Conservation (phyloP, 92 coral and sea anemone species). For the Paragorgia papillata region DNA sequence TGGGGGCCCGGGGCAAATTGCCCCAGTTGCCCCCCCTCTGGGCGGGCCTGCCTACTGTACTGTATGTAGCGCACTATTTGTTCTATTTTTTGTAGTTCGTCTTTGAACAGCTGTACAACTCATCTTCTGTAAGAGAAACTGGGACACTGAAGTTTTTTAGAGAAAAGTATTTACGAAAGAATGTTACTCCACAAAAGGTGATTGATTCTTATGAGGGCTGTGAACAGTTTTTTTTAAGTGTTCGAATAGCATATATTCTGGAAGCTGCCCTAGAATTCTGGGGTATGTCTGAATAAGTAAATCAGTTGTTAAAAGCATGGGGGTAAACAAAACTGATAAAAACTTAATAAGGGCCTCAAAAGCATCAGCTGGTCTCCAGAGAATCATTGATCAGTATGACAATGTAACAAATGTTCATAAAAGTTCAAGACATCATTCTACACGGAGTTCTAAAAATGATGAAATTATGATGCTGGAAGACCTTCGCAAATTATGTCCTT, state of each 20-base stretch:
- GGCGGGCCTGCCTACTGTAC: no score
- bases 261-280: constrained; percentile 71
- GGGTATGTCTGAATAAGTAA: constrained; percentile 58
- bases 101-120: constrained; percentile 25
- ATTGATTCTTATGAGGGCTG: constrained; percentile 63
- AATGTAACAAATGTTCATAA: constrained; percentile 37
- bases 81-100: no score
- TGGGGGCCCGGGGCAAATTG: no score
- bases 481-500: constrained; percentile 55
- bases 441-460: constrained; percentile 49
- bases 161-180: constrained; percentile 57
- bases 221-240: constrained; percentile 63
- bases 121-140: constrained; percentile 46
- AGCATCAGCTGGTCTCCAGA: constrained; percentile 63
- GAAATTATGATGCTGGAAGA: constrained; percentile 56
- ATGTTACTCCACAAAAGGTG: constrained; percentile 66
- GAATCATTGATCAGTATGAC: constrained; percentile 50
- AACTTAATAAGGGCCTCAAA: constrained; percentile 57
- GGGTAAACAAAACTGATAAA: constrained; percentile 60
- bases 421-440: constrained; percentile 45
- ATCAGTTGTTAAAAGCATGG: constrained; percentile 60
- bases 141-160: constrained; percentile 66
- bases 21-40: no score
- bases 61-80: no score
- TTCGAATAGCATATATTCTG: constrained; percentile 57